Base-by-base conservation (phyloP, 2,888 invertebrate genomes). In the Melinaea marsaeus region DNA sequence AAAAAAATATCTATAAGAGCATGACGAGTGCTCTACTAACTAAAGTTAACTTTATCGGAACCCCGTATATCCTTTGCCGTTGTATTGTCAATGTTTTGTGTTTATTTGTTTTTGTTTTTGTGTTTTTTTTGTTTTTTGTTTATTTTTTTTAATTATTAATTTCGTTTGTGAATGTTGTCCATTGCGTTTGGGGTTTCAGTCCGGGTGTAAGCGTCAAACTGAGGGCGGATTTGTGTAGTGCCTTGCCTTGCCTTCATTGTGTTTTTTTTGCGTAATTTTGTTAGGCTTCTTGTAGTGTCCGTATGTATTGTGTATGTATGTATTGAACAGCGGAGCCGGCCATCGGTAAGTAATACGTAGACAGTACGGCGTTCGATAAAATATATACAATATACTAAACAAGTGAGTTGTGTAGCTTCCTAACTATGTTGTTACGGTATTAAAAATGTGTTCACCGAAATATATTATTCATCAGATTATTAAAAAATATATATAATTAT, bases 241-340 rank as follows among this genome's bases (percentile, higher is more conserved):
- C 81, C 80, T 84, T 84, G 86, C 85, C 78, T 84, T 86, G 85
- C 85, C 85, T 86, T 81, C 78, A 74, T 79, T 88, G 84, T 87
- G 80, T 88, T 89, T 78, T 79, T 84, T 51, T 89, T 90, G 90
- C 89, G 86, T 85, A 72, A 42, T 67, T 79, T 74, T 79, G 86
- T 82, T 88, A 89, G 90, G 90, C 90, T 90, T 90, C 84, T 81
- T 83, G 89, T 88, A 88, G 88, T 83, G 81, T 85, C 83, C 76
- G 72, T 80, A 79, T 77, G 65, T 72, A 79, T 79, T 73, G 70
- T 86, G 84, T 87, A 84, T 81, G 81, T 83, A 85, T 80, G 75
- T 77, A 74, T 73, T 73, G 73, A 72, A 71, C 66, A 75, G 73
- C 74, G 71, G 77, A 68, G 57, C 75, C 79, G 67, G 73, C 77